These are phyloP conservation scores for Chouioia cunea DNA, from an alignment of 2,888 invertebrate species.

Conservation along the genomic window DNA sequence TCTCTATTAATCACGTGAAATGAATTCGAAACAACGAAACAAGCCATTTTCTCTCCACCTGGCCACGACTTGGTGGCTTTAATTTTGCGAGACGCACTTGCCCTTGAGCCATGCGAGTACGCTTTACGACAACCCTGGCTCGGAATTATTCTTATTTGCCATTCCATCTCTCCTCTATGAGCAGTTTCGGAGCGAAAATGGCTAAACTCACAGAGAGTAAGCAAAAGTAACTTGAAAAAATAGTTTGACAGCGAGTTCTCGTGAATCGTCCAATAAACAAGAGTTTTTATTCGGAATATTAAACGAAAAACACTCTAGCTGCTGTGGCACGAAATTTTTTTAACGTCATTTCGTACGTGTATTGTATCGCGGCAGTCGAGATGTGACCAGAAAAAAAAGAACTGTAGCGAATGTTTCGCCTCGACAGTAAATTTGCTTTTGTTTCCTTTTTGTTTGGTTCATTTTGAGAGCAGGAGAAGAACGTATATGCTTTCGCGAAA, in stretches of 20 bases:
- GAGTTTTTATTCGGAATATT: no score
- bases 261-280: no score
- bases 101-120: constrained; percentile 21
- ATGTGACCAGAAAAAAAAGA: background rate
- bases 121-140: constrained; percentile 14
- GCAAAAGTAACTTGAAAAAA: no score
- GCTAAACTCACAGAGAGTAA: no score
- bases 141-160: constrained; percentile 18
- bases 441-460: background rate
- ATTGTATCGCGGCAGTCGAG: no score
- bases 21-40: constrained; percentile 35
- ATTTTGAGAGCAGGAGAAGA: background rate
- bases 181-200: no score
- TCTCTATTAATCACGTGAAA: constrained; percentile 46
- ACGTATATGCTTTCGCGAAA: constrained; percentile 12
- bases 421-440: constrained; percentile 30
- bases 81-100: constrained; percentile 13
- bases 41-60: constrained; percentile 14
- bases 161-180: background rate
- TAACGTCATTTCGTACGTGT: background rate
- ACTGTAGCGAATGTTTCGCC: constrained; percentile 19
- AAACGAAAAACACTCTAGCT: no score
- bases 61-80: background rate
- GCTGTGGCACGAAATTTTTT: background rate
- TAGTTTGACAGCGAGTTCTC: no score